These are phyloP conservation scores for Bilobella aurantiaca DNA, from an alignment of 1,140 invertebrate species.

Conservation along the genomic window DNA sequence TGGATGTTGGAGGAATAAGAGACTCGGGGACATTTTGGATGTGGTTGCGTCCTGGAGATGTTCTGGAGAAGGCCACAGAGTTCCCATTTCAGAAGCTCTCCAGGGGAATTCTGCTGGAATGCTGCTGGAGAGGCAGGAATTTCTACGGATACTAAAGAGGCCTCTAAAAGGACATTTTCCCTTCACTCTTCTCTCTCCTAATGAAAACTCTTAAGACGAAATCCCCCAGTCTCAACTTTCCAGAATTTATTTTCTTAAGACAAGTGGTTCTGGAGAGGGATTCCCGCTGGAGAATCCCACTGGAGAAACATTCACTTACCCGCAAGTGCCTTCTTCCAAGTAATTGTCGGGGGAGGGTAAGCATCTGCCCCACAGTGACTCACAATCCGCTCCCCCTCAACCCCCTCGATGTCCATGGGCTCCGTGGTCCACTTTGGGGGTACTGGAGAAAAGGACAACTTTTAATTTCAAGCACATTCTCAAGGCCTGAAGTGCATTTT, in stretches of 20 bases:
- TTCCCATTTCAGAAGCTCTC: conserved; percentile 3
- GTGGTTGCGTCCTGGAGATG: neutral
- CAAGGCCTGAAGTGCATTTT: neutral
- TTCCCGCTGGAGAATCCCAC: neutral
- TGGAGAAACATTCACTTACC: conserved; percentile 12
- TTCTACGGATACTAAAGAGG: too few relatives aligned
- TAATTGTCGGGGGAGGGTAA: conserved; percentile 45
- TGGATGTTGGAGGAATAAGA: neutral
- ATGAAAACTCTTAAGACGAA: too few relatives aligned
- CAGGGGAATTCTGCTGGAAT: too few relatives aligned
- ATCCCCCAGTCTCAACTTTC: too few relatives aligned
- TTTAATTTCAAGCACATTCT: neutral
- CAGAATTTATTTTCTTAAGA: too few relatives aligned
- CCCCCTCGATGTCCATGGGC: conserved; percentile 59
- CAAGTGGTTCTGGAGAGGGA: too few relatives aligned
- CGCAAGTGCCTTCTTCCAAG: conserved; percentile 44
- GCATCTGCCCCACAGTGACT: conserved; percentile 59
- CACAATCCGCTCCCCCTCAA: conserved; percentile 66
- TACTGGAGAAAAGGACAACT: conserved; percentile 48
- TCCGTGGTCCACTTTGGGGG: conserved; percentile 72
- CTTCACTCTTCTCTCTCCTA: too few relatives aligned
- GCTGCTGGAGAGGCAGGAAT: too few relatives aligned
- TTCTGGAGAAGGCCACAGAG: conserved; percentile 10
- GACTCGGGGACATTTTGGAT: neutral
- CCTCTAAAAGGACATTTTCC: too few relatives aligned